Evolutionary conservation across 2,797 vertebrate species (phyloP).

Genomic region (Anas bernieri): DNA sequence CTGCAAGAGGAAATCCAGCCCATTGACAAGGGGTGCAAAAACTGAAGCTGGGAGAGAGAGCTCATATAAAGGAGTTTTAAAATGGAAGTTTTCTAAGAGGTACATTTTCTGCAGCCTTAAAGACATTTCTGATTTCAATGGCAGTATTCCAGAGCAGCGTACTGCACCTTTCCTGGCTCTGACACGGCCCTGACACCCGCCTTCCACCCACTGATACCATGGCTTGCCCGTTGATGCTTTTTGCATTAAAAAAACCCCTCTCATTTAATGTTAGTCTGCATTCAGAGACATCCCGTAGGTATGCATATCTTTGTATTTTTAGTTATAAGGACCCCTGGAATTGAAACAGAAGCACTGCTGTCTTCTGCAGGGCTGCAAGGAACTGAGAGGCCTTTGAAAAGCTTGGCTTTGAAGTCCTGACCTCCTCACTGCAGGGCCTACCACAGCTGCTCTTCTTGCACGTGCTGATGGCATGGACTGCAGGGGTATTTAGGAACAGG

Average conservation of each 20-base stretch:
- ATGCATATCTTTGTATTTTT: not conserved
- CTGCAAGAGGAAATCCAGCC: not conserved
- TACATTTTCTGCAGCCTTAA: not conserved
- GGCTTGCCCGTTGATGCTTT: not conserved
- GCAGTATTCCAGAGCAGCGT: not conserved
- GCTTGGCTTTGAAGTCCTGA: not conserved
- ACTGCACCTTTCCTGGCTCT: not conserved
- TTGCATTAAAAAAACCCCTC: not conserved
- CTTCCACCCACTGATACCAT: not conserved
- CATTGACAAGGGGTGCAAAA: not conserved
- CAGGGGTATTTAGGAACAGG: not conserved
- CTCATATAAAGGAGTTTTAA: not conserved
- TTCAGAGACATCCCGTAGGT: not conserved
- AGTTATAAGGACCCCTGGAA: not conserved
- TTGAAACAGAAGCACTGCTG: not conserved
- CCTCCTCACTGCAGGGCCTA: not conserved
- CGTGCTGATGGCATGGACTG: not conserved
- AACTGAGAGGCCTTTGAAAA: slow-evolving; percentile 4
- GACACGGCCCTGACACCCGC: not conserved
- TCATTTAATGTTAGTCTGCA: not conserved
- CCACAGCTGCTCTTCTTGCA: not conserved
- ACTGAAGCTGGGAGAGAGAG: not conserved
- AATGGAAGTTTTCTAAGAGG: accelerated
- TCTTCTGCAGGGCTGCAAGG: not conserved
- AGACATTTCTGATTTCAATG: not conserved